Evolutionary conservation across 2,113 vertebrate genomes (phyloP), one percentile per base, ranked within the genome.

Genomic region (Pica pica): DNA sequence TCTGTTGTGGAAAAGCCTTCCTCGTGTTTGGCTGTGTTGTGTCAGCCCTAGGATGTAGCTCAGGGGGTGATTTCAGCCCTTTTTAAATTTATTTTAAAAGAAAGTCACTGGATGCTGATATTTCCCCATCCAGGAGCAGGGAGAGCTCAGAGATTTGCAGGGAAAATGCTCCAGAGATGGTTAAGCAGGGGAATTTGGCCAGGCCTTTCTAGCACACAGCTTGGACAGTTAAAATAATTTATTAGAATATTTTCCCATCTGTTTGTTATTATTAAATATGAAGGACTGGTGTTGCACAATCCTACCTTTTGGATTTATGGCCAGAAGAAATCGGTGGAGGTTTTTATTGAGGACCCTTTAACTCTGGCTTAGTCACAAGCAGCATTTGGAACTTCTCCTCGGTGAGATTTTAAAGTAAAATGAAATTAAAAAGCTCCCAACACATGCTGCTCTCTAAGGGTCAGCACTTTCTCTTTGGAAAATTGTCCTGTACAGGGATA

Each of bases 191-290:
- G 68, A 84, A 35, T 59, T 60, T 78, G 63, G 87, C 95, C 90
- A 93, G 81, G 71, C 6, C 71, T 70, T 92, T 86, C 76, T 95
- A 86, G 88, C 91, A 94, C 61, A 55, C 39, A 59, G 63, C 71
- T 93, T 88, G 71, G 94, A 79, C 71, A 70, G 71, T 96, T 93
- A 33, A 15, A 90, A 79, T 90, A 86, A 97, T 95, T 96, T 91
- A 91, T 96, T 76, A 26, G 68, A 74, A 69, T 89, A 65, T 93
- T 92, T 96, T 84, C 78, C 94, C 92, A 93, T 91, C 93, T 97
- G 91, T 94, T 95, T 92, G 85, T 89, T 92, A 90, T 96, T 97
- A 92, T 89, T 94, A 94, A 94, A 84, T 89, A 88, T 44, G 74
- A 95, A 87, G 86, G 44, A 23, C 55, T 61, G 92, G 55, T 68